Evolutionary conservation across 2,888 invertebrate species (phyloP).

Genomic region (Molanna angustata): DNA sequence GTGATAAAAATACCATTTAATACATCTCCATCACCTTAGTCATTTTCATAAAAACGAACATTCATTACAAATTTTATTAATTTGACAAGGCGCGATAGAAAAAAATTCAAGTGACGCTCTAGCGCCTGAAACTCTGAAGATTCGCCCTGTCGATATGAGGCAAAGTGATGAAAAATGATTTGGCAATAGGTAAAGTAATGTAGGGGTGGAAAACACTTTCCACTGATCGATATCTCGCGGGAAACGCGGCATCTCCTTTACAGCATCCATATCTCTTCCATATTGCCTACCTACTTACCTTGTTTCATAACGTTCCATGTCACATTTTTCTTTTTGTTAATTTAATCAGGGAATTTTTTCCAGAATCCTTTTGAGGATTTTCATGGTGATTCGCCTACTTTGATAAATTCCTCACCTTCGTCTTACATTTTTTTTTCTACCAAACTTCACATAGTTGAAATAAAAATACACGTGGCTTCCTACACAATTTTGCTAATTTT

Average conservation of each 20-base stretch:
- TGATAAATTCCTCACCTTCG: no score
- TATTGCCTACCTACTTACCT: constrained; percentile 3
- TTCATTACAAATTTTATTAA: constrained; percentile 20
- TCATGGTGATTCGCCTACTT: no score
- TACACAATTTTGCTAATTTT: no score
- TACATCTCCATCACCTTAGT: not conserved
- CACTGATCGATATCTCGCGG: constrained; percentile 26
- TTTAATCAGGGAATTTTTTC: no score
- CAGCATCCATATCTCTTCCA: constrained; percentile 28
- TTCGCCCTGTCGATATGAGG: constrained; percentile 17
- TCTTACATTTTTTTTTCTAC: no score
- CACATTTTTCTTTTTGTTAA: no score
- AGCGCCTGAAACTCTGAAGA: constrained; percentile 8
- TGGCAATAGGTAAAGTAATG: constrained; percentile 17
- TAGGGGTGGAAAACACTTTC: constrained; percentile 29
- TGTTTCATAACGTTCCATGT: not conserved
- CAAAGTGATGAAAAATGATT: constrained; percentile 22
- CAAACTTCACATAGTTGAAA: no score
- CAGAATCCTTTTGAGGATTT: no score
- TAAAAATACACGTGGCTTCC: no score
- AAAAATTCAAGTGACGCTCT: constrained; percentile 13
- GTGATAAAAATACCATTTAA: constrained; percentile 3
- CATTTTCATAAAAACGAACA: constrained; percentile 11
- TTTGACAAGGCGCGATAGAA: constrained; percentile 13
- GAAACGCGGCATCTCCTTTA: constrained; percentile 19